Conservation (phyloP, 2,888 invertebrate species). For the Xestia c-nigrum region DNA sequence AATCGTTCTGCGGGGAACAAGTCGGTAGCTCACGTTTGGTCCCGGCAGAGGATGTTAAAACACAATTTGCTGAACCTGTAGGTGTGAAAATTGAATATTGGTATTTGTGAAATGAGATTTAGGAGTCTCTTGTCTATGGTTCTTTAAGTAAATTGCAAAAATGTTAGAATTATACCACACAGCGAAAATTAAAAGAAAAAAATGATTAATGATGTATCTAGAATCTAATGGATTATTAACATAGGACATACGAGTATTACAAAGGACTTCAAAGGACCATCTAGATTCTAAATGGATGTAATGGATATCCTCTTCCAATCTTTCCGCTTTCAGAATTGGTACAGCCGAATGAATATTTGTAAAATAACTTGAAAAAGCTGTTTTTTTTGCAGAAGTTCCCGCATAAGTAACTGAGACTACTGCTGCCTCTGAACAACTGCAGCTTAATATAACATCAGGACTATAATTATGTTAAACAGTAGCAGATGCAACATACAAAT, state of each 20-base stretch:
- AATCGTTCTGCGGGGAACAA: slow-evolving; percentile 25
- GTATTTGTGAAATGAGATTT: background rate
- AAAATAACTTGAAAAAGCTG: too few relatives aligned
- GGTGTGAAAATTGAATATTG: slow-evolving; percentile 17
- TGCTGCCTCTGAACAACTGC: background rate
- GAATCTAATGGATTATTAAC: too few relatives aligned
- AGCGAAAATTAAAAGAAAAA: background rate
- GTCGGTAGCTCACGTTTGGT: slow-evolving; percentile 21
- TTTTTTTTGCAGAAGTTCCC: background rate
- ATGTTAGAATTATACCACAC: background rate
- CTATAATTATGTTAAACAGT: too few relatives aligned
- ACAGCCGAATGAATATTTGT: too few relatives aligned
- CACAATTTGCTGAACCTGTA: slow-evolving; percentile 35
- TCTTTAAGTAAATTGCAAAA: background rate
- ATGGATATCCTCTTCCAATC: too few relatives aligned
- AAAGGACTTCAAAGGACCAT: too few relatives aligned
- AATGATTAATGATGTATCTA: background rate
- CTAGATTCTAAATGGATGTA: too few relatives aligned
- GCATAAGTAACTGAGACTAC: background rate
- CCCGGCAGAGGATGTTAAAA: slow-evolving; percentile 26
- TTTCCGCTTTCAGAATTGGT: background rate
- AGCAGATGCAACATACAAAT: too few relatives aligned
- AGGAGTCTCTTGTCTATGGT: background rate
- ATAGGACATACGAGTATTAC: too few relatives aligned
- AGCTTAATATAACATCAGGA: background rate